Base-by-base conservation (phyloP, 2,113 vertebrate genomes). In the Castor canadensis region DNA sequence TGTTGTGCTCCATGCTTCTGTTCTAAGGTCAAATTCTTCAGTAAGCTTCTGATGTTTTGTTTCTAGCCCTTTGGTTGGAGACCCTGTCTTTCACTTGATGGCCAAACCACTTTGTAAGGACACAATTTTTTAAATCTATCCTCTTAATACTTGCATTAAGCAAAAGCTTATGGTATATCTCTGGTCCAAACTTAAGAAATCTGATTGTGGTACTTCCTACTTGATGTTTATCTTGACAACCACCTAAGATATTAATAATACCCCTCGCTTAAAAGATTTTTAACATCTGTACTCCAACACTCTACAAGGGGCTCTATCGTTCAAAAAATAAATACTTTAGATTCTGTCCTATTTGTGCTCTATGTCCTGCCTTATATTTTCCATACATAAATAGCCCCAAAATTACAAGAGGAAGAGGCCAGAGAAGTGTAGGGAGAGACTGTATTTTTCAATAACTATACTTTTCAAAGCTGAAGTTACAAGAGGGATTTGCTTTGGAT, bases 291-390 rank as follows among this genome's bases (percentile, higher is more conserved):
- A 8, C 1, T 56, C 24, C 22, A 87, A 35, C 15, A 30, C 28
- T 82, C 62, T 83, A 64, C 32, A 8, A 12, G 28, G 54, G 84
- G 28, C 9, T 60, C 62, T 79, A 40, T 40, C 62, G 75, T 56
- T 91, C 56, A 47, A 52, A 79, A 93, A 86, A 54, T 77, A 89
- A 94, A 45, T 91, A 79, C 83, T 93, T 95, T 73, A 52, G 43
- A 11, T 80, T 15, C 16, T 49, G 52, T 30, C 47, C 20, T 79
- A 86, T 92, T 92, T 92, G 12, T 64, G 26, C 92, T 73, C 49
- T 19, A 10, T 85, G 20, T 43, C n/a, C 40, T 89, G 49, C 3
- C 54, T 76, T 69, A 56, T 22, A 20, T 77, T 95, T 87, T 94
- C 38, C 35, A 58, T 60, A 24, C 56, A 43, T 85, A 67, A 85